Conservation (phyloP, 2,888 invertebrate species). For the Marronus borbonicus region DNA sequence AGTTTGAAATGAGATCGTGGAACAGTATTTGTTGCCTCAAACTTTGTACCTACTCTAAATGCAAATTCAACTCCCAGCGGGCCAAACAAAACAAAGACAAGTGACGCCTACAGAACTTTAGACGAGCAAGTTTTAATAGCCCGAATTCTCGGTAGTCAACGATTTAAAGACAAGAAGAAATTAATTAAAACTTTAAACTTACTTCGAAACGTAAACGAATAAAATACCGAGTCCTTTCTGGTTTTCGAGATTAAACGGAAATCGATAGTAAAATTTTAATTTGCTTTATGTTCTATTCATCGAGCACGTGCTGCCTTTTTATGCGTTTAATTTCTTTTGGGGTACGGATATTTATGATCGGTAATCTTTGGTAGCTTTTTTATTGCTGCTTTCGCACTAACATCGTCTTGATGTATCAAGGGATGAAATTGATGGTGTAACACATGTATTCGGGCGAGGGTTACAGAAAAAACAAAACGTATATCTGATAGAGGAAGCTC, state of each 20-base stretch:
- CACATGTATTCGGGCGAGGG: conserved; percentile 61
- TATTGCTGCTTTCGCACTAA: conserved; percentile 63
- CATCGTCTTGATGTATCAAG: conserved; percentile 61
- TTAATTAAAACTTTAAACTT: conserved; percentile 44
- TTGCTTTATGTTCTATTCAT: not conserved
- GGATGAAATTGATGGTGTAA: conserved; percentile 58
- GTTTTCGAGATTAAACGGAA: conserved; percentile 11
- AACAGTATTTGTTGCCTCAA: conserved; percentile 65
- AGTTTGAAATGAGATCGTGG: conserved; percentile 60
- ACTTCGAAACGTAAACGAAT: conserved; percentile 43
- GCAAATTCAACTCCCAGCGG: conserved; percentile 65
- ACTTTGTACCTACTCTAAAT: conserved; percentile 69
- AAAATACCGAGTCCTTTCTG: conserved; percentile 12
- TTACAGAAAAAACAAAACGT: conserved; percentile 59
- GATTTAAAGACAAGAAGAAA: conserved; percentile 50
- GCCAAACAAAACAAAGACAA: conserved; percentile 64
- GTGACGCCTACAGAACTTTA: conserved; percentile 58
- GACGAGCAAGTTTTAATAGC: conserved; percentile 59
- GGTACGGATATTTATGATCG: conserved; percentile 51
- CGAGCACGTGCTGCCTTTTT: conserved; percentile 4
- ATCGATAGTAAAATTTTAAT: not conserved
- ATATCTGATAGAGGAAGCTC: conserved; percentile 57
- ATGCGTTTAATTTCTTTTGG: conserved; percentile 50
- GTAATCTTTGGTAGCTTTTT: conserved; percentile 64
- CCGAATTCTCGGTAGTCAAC: conserved; percentile 55